These are phyloP conservation scores for Aleadryas rufinucha DNA, from an alignment of 2,113 vertebrate genomes.

Conservation along the genomic window DNA sequence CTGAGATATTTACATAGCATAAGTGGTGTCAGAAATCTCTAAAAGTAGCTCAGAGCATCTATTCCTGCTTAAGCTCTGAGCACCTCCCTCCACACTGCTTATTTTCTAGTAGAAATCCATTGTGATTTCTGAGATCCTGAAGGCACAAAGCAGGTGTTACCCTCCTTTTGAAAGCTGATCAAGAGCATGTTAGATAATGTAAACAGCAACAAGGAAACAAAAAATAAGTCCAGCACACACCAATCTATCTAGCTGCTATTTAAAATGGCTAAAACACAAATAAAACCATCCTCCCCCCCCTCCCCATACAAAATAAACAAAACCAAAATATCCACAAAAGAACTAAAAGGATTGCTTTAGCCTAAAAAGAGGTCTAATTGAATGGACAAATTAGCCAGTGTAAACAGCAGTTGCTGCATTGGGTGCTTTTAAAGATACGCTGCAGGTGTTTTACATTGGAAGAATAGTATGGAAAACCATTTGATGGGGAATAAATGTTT, in stretches of 20 bases:
- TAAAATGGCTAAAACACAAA: not conserved
- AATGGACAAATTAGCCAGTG: not conserved
- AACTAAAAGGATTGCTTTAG: not conserved
- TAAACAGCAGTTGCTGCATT: not conserved
- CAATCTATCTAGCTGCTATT: not conserved
- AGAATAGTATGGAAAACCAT: not conserved
- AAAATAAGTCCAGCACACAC: not conserved
- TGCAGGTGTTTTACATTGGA: not conserved
- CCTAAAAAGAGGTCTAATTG: not conserved
- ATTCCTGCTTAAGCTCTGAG: not conserved
- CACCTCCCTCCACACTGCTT: not conserved
- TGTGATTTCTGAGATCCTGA: not conserved
- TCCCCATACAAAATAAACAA: not conserved
- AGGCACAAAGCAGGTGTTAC: not conserved
- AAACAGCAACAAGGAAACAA: not conserved
- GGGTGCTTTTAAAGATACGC: not conserved
- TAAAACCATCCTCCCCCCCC: fast-evolving
- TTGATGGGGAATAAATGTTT: not conserved
- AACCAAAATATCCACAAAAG: not conserved
- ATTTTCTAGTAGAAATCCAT: not conserved
- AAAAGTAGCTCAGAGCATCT: not conserved
- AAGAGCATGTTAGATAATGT: not conserved
- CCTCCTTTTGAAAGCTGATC: not conserved
- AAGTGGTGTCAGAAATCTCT: not conserved
- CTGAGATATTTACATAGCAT: not conserved